Conservation (phyloP, 2,113 vertebrate species). For the Dipodomys spectabilis region DNA sequence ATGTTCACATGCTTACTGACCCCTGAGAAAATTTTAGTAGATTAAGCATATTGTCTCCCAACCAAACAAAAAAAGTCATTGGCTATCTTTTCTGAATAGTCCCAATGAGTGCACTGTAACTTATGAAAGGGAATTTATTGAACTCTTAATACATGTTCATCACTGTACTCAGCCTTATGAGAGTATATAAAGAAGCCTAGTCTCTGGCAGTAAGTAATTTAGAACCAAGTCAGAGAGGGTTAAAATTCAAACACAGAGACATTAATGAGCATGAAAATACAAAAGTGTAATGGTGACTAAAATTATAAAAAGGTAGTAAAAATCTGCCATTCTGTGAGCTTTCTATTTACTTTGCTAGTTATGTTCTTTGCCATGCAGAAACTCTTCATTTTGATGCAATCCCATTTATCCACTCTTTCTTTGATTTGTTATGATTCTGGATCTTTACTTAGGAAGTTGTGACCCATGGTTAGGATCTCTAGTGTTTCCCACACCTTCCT, state of each 20-base stretch:
- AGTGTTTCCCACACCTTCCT: too few relatives aligned
- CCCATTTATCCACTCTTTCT: too few relatives aligned
- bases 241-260: slow-evolving; percentile 2
- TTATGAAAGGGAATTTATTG: neutral
- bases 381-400: too few relatives aligned
- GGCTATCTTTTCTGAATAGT: slow-evolving; percentile 22
- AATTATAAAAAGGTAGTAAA: neutral
- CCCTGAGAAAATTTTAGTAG: slow-evolving; percentile 64
- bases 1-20: slow-evolving; percentile 63
- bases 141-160: neutral
- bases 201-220: neutral
- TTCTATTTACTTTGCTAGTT: too few relatives aligned
- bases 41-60: slow-evolving; percentile 44
- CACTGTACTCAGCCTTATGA: neutral
- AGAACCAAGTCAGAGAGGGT: slow-evolving; percentile 18
- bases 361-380: too few relatives aligned
- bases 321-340: too few relatives aligned
- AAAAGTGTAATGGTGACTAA: neutral
- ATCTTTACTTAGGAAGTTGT: too few relatives aligned
- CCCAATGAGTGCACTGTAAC: neutral
- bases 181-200: neutral
- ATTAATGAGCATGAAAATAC: neutral
- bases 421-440: too few relatives aligned
- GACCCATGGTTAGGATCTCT: too few relatives aligned
- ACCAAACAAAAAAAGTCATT: neutral